phyloP scores from a whole-genome alignment of 2,888 invertebrate species.

The Nemotelus nigrinus region DNA sequence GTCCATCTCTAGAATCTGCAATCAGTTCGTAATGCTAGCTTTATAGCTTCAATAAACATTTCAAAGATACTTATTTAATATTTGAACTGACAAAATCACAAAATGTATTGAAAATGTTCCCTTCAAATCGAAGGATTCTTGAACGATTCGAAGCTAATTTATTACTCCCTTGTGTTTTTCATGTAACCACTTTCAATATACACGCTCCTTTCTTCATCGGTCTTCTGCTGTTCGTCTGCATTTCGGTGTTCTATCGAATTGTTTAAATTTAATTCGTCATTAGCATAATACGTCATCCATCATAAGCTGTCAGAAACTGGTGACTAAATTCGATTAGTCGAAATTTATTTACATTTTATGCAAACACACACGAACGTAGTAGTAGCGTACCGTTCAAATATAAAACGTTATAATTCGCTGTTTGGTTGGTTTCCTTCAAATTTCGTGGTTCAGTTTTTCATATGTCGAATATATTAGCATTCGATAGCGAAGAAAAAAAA shows the following conservation, averaged over 20 bases:
- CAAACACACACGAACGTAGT: slow-evolving; percentile 36
- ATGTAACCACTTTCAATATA: too few species aligned
- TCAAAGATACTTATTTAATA: too few species aligned
- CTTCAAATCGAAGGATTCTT: not conserved
- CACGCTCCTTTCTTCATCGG: not conserved
- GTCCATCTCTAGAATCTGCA: too few species aligned
- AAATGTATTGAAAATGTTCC: too few species aligned
- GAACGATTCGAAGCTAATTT: slow-evolving; percentile 10
- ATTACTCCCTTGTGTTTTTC: not conserved
- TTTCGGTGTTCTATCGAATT: slow-evolving; percentile 43
- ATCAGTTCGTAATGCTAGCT: too few species aligned
- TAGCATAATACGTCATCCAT: slow-evolving; percentile 54
- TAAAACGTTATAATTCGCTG: not conserved
- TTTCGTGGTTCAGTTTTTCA: not conserved
- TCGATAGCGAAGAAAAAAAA: not conserved
- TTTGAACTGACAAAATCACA: too few species aligned
- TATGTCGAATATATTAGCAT: not conserved
- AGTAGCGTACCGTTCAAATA: not conserved
- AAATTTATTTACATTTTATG: slow-evolving; percentile 52
- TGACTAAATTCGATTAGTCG: slow-evolving; percentile 52
- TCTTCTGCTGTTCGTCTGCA: not conserved
- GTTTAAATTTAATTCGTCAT: slow-evolving; percentile 53
- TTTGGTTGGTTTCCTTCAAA: not conserved
- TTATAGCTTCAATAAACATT: too few species aligned
- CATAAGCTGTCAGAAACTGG: slow-evolving; percentile 53